Evolutionary conservation across 1,140 invertebrate species (phyloP), one percentile per base, ranked within the genome.

Genomic region (Ceratosolen solmsi): DNA sequence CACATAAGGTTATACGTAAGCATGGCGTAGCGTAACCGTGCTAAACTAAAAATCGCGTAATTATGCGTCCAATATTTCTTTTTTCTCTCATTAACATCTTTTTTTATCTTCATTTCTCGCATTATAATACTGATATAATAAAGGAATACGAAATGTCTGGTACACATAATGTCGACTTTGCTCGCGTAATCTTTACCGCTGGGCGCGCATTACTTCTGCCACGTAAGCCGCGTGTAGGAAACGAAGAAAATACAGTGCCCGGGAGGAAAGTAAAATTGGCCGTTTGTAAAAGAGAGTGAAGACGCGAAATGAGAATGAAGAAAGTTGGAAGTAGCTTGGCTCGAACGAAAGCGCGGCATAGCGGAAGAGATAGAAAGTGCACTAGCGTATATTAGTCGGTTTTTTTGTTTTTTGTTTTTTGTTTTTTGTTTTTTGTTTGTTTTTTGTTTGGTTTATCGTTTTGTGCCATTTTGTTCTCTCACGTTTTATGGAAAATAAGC

Each of bases 311-410:
- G 76, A 54, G 76, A 78, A 78, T 68, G 76, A 68, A 78, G 76
- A 78, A 78, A 78, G 76, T 78, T 46, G 49, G 46, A 49, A 58
- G 78, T 51, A 60, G 8, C 36, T 71, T 17, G 41, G 70, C 70
- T 49, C 60, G 20, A 54, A 78, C 41, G 60, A 68, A 78, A 68
- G n/a, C 41, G 41, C 51, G 46, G 36, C 76, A 38, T 56, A 38
- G 65, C 77, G 77, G 68, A 71, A 41, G 68, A 79, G 65, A 58
- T 79, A 79, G 77, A 79, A 79, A 79, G 77, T 71, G 51, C 63
- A 33, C 36, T 49, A 51, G 75, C 13, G 63, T 30, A 30, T 17
- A 54, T 78, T 77, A 11, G 54, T 70, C 78, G 54, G 49, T 33
- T 46, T 33, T 33, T 17, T 9, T 22, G 15, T 36, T 38, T 38